Percentiles rank a stretch among this genome's conserved stretches.
phyloP scores from a whole-genome alignment of 2,888 invertebrate genomes.

The Leucophora obtusa region DNA sequence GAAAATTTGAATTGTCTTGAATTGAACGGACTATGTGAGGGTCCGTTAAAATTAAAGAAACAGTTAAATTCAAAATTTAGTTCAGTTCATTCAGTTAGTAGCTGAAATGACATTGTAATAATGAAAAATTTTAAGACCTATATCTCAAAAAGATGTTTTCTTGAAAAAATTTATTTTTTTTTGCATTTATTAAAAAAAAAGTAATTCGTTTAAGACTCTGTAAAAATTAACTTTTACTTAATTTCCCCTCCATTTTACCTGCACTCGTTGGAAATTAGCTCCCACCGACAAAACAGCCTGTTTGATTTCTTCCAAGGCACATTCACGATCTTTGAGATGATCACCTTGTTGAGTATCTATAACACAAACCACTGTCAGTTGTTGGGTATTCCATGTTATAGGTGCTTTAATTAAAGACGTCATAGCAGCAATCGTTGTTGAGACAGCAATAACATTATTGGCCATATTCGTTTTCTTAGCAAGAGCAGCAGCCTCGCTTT shows the following conservation, averaged over 20 bases:
- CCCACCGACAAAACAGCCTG: conserved; percentile 88
- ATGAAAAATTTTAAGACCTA: no score
- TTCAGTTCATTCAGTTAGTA: no score
- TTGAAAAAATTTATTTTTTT: no score
- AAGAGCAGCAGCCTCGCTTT: conserved; percentile 7
- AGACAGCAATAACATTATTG: conserved; percentile 44
- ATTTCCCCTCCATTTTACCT: conserved; percentile 80
- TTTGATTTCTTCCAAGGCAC: conserved; percentile 90
- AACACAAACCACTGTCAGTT: conserved; percentile 86
- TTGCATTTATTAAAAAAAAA: no score
- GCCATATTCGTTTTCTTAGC: conserved; percentile 45
- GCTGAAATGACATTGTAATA: no score
- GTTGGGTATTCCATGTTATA: conserved; percentile 38
- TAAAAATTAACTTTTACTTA: no score
- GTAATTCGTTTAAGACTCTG: no score
- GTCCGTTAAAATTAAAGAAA: no score
- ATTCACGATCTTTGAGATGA: conserved; percentile 86
- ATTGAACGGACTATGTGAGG: no score
- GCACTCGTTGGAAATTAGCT: conserved; percentile 90
- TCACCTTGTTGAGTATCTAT: conserved; percentile 87
- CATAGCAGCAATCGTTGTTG: conserved; percentile 22
- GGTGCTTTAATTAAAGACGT: conserved; percentile 45
- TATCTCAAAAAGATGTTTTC: no score
- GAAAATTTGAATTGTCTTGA: no score
- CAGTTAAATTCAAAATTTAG: no score